Evolutionary conservation across 2,797 vertebrate genomes (phyloP).

Genomic region (Danionella dracula): DNA sequence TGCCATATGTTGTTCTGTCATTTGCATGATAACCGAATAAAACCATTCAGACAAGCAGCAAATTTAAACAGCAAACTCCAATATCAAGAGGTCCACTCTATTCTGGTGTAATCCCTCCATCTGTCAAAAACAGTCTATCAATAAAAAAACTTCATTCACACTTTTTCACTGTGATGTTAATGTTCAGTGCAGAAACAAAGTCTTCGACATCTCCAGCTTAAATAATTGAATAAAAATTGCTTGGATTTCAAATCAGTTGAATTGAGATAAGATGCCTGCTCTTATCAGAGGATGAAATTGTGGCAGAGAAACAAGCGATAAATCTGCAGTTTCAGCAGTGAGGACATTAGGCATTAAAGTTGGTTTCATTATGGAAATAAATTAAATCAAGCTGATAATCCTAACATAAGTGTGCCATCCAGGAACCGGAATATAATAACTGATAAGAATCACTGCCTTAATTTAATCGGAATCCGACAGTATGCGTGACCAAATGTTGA

Average conservation of each 20-base stretch:
- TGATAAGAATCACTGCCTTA: slow-evolving; percentile 28
- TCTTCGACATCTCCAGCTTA: background rate
- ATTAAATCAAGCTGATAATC: slow-evolving; percentile 70
- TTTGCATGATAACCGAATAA: background rate
- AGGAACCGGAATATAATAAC: slow-evolving; percentile 36
- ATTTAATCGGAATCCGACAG: background rate
- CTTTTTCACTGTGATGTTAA: background rate
- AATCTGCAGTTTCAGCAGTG: slow-evolving; percentile 60
- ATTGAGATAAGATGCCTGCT: slow-evolving; percentile 16
- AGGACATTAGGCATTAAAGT: slow-evolving; percentile 52
- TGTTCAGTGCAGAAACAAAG: no score
- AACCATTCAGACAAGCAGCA: background rate
- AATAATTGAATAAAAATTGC: slow-evolving; percentile 18
- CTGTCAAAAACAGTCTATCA: background rate
- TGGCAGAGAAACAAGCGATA: slow-evolving; percentile 56
- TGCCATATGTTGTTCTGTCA: background rate
- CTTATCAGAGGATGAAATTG: slow-evolving; percentile 8
- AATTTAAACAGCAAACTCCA: background rate
- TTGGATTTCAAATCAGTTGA: slow-evolving; percentile 25
- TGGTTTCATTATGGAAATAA: slow-evolving; percentile 74
- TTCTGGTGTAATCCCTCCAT: background rate
- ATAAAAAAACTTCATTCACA: background rate
- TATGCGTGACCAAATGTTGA: slow-evolving; percentile 14
- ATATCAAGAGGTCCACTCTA: background rate
- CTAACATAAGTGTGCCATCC: slow-evolving; percentile 63